phyloP scores from a whole-genome alignment of 2,797 vertebrate species.

The Arremon brunneinucha region DNA sequence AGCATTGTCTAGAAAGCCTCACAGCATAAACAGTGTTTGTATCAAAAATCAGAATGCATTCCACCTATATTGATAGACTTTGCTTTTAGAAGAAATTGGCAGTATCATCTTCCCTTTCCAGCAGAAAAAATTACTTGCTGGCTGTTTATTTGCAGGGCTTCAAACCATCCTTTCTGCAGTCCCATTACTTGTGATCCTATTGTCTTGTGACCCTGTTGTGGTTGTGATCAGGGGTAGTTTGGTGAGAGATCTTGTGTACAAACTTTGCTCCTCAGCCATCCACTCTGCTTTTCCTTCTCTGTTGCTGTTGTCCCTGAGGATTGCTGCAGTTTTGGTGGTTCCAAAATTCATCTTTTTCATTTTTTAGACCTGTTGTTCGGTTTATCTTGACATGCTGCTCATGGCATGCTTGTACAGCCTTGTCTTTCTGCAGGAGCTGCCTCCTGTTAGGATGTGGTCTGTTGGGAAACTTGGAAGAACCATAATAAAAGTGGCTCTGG shows the following conservation, averaged over 20 bases:
- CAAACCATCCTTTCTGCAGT: neutral
- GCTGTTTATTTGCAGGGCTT: neutral
- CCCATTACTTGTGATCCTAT: rapidly evolving
- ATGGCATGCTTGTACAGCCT: neutral
- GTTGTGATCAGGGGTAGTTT: neutral
- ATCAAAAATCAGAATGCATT: neutral
- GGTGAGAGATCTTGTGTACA: rapidly evolving
- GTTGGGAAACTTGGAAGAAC: neutral
- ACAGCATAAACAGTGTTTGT: neutral
- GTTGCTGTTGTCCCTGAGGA: neutral
- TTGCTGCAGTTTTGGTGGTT: neutral
- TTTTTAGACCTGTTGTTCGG: neutral
- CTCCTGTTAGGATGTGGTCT: neutral
- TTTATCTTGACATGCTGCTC: neutral
- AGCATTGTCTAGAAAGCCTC: neutral
- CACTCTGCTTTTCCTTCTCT: neutral
- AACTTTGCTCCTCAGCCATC: neutral
- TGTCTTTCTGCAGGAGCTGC: neutral
- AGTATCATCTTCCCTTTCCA: neutral
- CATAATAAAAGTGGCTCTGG: neutral
- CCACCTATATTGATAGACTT: neutral
- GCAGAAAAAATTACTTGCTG: neutral
- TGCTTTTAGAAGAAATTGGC: neutral
- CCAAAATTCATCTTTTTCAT: neutral
- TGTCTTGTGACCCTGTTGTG: neutral